Evolutionary conservation across 1,140 invertebrate genomes (phyloP).

Genomic region (Neotoxoptera formosana): DNA sequence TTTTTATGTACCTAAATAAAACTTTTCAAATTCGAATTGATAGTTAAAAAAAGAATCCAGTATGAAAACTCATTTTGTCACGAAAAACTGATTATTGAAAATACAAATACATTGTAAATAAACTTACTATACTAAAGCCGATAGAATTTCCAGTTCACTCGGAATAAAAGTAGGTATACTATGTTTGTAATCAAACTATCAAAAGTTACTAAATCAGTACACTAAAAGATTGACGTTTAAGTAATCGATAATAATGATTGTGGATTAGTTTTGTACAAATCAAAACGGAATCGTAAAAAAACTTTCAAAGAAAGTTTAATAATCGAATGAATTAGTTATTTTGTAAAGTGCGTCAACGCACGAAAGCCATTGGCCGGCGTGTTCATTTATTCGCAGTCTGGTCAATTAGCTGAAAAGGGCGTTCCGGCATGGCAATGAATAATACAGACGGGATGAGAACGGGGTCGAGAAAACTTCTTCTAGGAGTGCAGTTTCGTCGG

Average conservation of each 20-base stretch:
- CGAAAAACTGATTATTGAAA: too few relatives aligned
- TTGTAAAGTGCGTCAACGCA: neutral
- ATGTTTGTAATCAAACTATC: too few relatives aligned
- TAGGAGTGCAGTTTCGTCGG: neutral
- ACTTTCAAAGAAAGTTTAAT: neutral
- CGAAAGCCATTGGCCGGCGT: neutral
- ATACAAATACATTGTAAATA: too few relatives aligned
- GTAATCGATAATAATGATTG: neutral
- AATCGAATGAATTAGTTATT: neutral
- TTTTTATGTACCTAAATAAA: too few relatives aligned
- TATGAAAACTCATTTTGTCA: too few relatives aligned
- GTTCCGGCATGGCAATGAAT: neutral
- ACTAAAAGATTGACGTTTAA: neutral
- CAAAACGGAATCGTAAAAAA: neutral
- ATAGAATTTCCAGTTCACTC: neutral
- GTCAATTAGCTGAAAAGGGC: constrained; percentile 15
- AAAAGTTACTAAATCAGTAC: neutral
- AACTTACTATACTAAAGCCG: neutral
- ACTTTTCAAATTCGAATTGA: too few relatives aligned
- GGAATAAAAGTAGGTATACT: too few relatives aligned
- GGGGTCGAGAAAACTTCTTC: neutral
- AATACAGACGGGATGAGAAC: neutral
- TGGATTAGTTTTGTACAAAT: neutral
- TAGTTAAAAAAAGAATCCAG: too few relatives aligned
- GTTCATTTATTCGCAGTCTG: neutral